phyloP scores from a whole-genome alignment of 2,797 vertebrate species.

The Notoglanidium macrostoma region DNA sequence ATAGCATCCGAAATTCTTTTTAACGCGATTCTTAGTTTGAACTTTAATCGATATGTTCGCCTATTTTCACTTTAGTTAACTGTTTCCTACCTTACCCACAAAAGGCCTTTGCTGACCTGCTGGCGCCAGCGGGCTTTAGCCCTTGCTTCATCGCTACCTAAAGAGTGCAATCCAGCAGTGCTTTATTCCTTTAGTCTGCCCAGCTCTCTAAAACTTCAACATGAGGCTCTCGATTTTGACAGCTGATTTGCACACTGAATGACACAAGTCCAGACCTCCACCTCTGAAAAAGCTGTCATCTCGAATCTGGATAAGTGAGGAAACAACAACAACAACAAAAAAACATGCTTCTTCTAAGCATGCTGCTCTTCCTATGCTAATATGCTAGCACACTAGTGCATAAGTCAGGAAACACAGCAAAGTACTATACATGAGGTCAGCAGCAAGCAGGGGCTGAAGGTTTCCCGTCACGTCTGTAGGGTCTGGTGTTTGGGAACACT shows the following conservation, averaged over 20 bases:
- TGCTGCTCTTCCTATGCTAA: not conserved
- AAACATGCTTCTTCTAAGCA: not conserved
- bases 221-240: not conserved
- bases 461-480: not conserved
- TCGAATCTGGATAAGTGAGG: not conserved
- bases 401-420: not conserved
- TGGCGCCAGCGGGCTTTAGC: not conserved
- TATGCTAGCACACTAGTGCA: not conserved
- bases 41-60: not conserved
- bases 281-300: not conserved
- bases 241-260: not conserved
- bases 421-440: not conserved
- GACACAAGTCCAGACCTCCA: not conserved
- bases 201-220: not conserved
- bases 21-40: not conserved
- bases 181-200: not conserved
- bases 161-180: too few species aligned
- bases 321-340: not conserved
- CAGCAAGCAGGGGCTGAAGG: not conserved
- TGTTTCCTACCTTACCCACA: too few species aligned
- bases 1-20: not conserved
- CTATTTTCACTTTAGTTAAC: not conserved
- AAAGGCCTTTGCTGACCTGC: not conserved
- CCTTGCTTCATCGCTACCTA: too few species aligned
- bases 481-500: not conserved